A percentile compares a stretch with the other conserved stretches of the same genome.
Conservation (phyloP, 2,113 vertebrate species). For the Gobiocypris rarus region DNA sequence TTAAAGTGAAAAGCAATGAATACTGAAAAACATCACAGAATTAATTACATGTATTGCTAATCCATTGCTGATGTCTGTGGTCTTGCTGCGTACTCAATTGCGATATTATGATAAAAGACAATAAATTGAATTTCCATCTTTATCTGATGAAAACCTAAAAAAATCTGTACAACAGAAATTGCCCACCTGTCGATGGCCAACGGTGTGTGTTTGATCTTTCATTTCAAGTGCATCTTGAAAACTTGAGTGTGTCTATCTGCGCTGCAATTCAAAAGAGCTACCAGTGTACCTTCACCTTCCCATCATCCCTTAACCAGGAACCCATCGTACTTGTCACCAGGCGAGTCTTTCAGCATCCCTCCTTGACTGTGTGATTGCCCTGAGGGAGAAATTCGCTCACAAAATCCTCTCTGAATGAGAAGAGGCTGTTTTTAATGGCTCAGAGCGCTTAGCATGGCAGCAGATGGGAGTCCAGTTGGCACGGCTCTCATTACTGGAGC, state of each 20-base stretch:
- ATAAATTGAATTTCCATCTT: background rate
- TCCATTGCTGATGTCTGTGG: background rate
- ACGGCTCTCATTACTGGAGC: slow-evolving; percentile 72
- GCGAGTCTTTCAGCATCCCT: slow-evolving; percentile 43
- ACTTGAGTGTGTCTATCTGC: background rate
- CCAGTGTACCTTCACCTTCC: background rate
- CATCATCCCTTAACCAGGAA: slow-evolving; percentile 28
- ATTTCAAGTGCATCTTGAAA: slow-evolving; percentile 8
- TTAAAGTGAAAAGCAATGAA: background rate
- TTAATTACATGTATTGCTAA: background rate
- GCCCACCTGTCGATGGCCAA: background rate
- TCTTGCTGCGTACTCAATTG: no score
- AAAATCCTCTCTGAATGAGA: slow-evolving; percentile 62
- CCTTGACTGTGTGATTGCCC: slow-evolving; percentile 35
- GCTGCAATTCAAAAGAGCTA: background rate
- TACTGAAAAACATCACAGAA: background rate
- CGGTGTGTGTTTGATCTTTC: background rate
- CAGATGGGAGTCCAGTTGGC: slow-evolving; percentile 78
- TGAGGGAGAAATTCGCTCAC: slow-evolving; percentile 38
- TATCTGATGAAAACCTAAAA: background rate
- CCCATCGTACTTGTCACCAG: slow-evolving; percentile 1
- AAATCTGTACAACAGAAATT: background rate
- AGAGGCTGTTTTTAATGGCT: slow-evolving; percentile 72
- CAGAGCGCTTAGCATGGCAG: slow-evolving; percentile 69
- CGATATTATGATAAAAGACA: no score